Evolutionary conservation across 2,888 invertebrate species (phyloP), one percentile per base, ranked within the genome.

Genomic region (Scaptodrosophila latifasciaeformis): DNA sequence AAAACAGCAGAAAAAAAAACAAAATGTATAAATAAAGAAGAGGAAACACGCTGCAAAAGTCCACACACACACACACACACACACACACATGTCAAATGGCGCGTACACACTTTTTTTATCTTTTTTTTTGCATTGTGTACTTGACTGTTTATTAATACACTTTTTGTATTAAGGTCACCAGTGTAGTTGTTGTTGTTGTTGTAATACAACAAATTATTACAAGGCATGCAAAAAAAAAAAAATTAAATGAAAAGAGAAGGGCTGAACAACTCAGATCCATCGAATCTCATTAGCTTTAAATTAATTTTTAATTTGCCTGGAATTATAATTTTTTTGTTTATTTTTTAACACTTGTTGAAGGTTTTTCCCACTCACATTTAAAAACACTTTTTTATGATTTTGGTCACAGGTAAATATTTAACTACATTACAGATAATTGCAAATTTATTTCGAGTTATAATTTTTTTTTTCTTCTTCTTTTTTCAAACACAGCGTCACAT

Each of bases 41-140:
- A n/a, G n/a, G n/a, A n/a, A n/a, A n/a, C n/a, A n/a, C n/a, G n/a
- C n/a, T 39, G 12, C 6, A 18, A 49, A 60, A 56, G 57, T 49
- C 65, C 39, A 30, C 45, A 47, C 49, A 55, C 34, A 45, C 27
- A 30, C 47, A 50, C 37, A 31, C 46, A 21, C 21, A 46, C 35
- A 29, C 40, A 29, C 31, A 10, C 4, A 44, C 49, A 49, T 53
- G 54, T 45, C 17, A 70, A 58, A 59, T 60, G 46, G 29, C 51
- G 62, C 67, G 68, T 66, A 65, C 58, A 59, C 74, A 68, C 74
- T 66, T 58, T 74, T 59, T 68, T 77, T 72, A 77, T 72, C 77
- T 49, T 50, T 18, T 19, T 40, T 15, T 18, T 29, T 7, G 17
- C 18, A 0, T 13, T 29, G 37, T 37, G 13, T 10, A 9, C 9